Evolutionary conservation across 2,888 invertebrate genomes (phyloP).

Genomic region (Enchytraeus crypticus): DNA sequence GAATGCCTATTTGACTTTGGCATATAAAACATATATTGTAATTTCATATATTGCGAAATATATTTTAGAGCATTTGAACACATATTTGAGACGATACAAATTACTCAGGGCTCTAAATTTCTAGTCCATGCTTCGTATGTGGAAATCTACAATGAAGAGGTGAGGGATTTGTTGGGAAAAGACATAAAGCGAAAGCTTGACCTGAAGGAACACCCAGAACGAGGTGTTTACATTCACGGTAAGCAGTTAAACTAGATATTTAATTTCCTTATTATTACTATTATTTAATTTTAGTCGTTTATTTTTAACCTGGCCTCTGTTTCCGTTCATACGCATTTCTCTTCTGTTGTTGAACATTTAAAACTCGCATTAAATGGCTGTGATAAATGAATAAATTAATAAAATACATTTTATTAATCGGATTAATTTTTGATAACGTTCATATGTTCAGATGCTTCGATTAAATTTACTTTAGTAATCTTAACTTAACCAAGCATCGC

Average conservation of each 20-base stretch:
- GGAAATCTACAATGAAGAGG: constrained; percentile 76
- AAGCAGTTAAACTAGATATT: background rate
- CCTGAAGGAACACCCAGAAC: constrained; percentile 60
- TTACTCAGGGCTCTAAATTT: constrained; percentile 60
- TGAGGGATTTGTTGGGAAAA: constrained; percentile 61
- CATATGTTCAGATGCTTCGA: no score
- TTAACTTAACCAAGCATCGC: no score
- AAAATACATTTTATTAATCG: no score
- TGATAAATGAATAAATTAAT: no score
- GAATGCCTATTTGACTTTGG: no score
- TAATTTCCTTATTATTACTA: background rate
- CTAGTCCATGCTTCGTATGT: constrained; percentile 69
- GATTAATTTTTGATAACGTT: no score
- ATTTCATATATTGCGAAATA: background rate
- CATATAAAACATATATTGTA: no score
- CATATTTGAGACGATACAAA: constrained; percentile 62
- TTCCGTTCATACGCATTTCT: no score
- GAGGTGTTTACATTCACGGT: constrained; percentile 61
- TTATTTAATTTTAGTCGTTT: background rate
- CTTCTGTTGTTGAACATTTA: no score
- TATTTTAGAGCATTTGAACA: constrained; percentile 68
- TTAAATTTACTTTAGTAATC: no score
- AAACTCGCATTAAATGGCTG: no score
- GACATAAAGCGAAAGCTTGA: constrained; percentile 57
- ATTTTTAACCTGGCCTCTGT: no score